These are phyloP conservation scores for Actinia equina DNA, from an alignment of 64 coral and sea anemone genomes.

Conservation along the genomic window DNA sequence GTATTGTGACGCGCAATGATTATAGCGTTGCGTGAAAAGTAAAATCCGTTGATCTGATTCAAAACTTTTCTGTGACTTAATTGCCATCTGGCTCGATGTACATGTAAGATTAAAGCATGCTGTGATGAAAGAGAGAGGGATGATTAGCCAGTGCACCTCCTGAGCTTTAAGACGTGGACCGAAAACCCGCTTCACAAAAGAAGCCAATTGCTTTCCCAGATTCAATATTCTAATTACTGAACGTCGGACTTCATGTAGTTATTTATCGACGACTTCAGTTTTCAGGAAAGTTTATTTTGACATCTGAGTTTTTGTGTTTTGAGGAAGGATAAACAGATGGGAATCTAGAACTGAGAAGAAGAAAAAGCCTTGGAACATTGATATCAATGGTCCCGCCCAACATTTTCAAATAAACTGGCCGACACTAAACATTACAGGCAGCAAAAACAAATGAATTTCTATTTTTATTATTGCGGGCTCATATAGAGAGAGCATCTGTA, in stretches of 20 bases:
- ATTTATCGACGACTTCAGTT: neutral
- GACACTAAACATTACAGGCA: neutral
- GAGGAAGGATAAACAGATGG: neutral
- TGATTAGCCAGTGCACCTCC: neutral
- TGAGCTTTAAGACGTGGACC: neutral
- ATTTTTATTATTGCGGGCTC: neutral
- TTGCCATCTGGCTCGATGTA: neutral
- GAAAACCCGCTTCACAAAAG: neutral
- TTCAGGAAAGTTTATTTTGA: slow-evolving; percentile 3
- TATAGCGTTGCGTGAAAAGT: neutral
- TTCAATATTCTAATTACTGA: neutral
- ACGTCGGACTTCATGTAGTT: neutral
- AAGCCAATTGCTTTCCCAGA: neutral
- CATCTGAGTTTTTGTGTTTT: neutral
- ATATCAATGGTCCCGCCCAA: slow-evolving; percentile 4
- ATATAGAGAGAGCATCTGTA: neutral
- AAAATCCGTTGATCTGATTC: neutral
- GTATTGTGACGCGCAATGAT: neutral
- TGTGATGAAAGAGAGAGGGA: neutral
- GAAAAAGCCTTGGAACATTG: neutral
- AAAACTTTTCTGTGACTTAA: neutral
- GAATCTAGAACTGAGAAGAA: neutral
- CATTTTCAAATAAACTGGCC: neutral
- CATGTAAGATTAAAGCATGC: neutral
- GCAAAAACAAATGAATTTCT: neutral